Evolutionary conservation across 2,888 invertebrate genomes (phyloP), one percentile per base, ranked within the genome.

Genomic region (Alviniconcha strummeri): DNA sequence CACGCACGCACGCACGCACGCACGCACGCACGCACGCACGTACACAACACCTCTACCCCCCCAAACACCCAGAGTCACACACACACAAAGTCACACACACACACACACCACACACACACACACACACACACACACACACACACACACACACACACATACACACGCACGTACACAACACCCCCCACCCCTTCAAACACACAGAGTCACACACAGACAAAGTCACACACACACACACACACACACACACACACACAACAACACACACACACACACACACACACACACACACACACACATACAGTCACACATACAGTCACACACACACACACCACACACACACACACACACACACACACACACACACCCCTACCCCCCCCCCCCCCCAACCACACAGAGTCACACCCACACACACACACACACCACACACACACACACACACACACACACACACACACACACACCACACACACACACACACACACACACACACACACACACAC

Each of bases 361-460:
- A 64, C 64, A 64, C 64, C n/a, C n/a, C n/a, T n/a, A n/a, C 7
- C 60, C 60, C 7, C 60, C 7, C 60, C 60, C 7, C 60, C 7
- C 60, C 7, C 60, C 7, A 7, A 60, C 60, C 60, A 64, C 64
- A 64, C 15, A 64, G 11, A 1, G 11, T 13, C 64, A 64, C 64
- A 64, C 64, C 1, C 64, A 64, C 64, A 64, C 64, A 64, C 64
- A 64, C 64, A 64, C 64, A 74, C 74, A 74, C 74, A 74, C 52
- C 74, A 74, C 74, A 9, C 54, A 52, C 74, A 36, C 74, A 36
- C 74, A 36, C 74, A 36, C 74, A 36, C 74, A 52, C 74, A 74
- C 74, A 74, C 74, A 74, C 75, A 75, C 75, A 54, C 75, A 75
- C 75, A 54, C 75, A 72, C 72, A 72, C 72, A 72, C 72, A 72